Base-by-base conservation (phyloP, 2,113 vertebrate species). In the Gyps fulvus region DNA sequence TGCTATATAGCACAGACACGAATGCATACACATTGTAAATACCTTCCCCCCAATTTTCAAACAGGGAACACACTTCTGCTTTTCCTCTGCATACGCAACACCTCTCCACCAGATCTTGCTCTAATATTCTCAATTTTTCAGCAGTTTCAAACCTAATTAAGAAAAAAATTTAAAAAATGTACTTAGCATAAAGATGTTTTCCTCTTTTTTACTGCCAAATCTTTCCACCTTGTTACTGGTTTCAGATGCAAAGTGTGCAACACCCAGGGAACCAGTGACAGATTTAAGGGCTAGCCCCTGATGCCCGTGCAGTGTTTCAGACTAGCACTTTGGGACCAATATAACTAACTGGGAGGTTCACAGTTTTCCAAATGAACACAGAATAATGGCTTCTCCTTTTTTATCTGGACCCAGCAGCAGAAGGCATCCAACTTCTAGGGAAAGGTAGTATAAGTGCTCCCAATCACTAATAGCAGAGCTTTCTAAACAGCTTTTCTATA, bases 291-390 rank as follows among this genome's bases (percentile, higher is more conserved):
- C 74, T 40, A 81, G 86, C 29, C 72, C 65, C 71, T 40, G 67
- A 81, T 57, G 59, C 55, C 63, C 6, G 9, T 50, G 79, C 79
- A 62, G 67, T 1, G 0, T 62, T 95, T 90, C 59, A 74, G 52
- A 94, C 43, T 58, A 92, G 61, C 45, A 59, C 90, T 87, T 81
- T 67, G 89, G 80, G 88, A 96, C 45, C 83, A 80, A 63, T 90
- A 29, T 66, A 62, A 80, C 80, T 78, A 82, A 87, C 86, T 23
- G n/a, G 29, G 63, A 93, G 31, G 80, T 62, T 92, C 92, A 92
- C 32, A 59, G 76, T 81, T 92, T 94, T 86, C 79, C 90, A 88
- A 42, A 88, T 66, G 55, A 87, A 73, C 74, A 31, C 22, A 45
- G 76, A 67, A 12, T 55, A 95, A 73, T 5, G 9, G 59, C 71